A percentile compares a stretch with the other conserved stretches of the same genome.
Evolutionary conservation across 37 sponge, comb jelly and placozoan species (phyloP).

Genomic region (Tethya wilhelma): DNA sequence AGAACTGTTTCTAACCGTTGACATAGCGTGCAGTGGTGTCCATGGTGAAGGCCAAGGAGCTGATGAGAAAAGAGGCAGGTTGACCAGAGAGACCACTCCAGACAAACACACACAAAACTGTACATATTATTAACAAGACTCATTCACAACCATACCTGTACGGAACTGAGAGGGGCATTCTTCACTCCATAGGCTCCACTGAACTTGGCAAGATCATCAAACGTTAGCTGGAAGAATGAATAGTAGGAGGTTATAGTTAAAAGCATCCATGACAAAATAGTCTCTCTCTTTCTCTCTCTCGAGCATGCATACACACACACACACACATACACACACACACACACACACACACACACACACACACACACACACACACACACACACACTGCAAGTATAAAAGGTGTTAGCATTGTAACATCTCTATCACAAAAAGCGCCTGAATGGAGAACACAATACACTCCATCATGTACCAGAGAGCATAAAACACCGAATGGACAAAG

Average conservation of each 20-base stretch:
- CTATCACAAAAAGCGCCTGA: too few relatives aligned
- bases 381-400: too few relatives aligned
- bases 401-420: too few relatives aligned
- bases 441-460: too few relatives aligned
- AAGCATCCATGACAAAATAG: too few relatives aligned
- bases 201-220: constrained; percentile 49
- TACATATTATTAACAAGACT: not conserved
- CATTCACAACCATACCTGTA: constrained; percentile 21
- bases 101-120: constrained; percentile 7
- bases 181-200: constrained; percentile 26
- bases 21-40: not conserved
- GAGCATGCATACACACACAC: constrained; percentile 1
- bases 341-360: too few relatives aligned
- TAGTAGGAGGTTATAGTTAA: too few relatives aligned
- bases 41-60: not conserved
- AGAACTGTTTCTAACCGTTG: not conserved
- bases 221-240: constrained; percentile 29
- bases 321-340: constrained; percentile 1
- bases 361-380: too few relatives aligned
- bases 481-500: too few relatives aligned
- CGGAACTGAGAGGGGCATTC: not conserved
- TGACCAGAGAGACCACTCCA: constrained; percentile 21
- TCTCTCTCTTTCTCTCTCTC: too few relatives aligned
- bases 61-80: constrained; percentile 11
- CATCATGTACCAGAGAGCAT: too few relatives aligned